Conservation (phyloP, 1,140 invertebrate genomes). For the Drosophila carrolli region DNA sequence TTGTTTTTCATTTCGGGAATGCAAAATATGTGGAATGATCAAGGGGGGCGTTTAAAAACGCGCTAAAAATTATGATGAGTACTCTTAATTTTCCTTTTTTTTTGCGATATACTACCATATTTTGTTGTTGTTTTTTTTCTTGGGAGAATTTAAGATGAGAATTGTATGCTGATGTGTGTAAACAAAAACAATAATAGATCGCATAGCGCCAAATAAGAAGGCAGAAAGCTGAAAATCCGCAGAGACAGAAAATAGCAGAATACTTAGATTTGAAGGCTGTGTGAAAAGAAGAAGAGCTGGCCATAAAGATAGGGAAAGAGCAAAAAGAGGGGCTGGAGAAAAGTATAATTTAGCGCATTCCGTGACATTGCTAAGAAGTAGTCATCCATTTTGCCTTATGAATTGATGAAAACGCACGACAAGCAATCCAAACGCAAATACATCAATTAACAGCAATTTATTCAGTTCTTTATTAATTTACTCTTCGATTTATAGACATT, state of each 20-base stretch:
- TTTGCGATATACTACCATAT: not conserved
- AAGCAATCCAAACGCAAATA: conserved; percentile 41
- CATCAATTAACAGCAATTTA: conserved; percentile 48
- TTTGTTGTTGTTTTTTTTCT: conserved; percentile 2
- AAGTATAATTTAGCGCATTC: conserved; percentile 32
- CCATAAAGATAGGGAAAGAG: not conserved
- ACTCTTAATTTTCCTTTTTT: not conserved
- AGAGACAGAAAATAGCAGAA: conserved; percentile 6
- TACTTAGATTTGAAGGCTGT: conserved; percentile 15
- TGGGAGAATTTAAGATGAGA: conserved; percentile 4
- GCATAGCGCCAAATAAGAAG: conserved; percentile 16
- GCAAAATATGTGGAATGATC: conserved; percentile 3
- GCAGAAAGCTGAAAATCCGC: conserved; percentile 10
- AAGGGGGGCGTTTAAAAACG: not conserved
- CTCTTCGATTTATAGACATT: conserved; percentile 5
- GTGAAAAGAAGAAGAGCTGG: conserved; percentile 1
- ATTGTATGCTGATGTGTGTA: conserved; percentile 45
- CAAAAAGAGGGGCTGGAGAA: conserved; percentile 19
- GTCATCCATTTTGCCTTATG: conserved; percentile 13
- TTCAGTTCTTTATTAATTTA: conserved; percentile 34
- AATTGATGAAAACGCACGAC: conserved; percentile 37
- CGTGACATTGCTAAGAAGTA: conserved; percentile 28
- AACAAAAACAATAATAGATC: conserved; percentile 47
- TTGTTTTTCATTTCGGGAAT: not conserved
- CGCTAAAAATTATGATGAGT: conserved; percentile 1